Base-by-base conservation (phyloP, 2,888 invertebrate species). In the Isoperla grammatica region DNA sequence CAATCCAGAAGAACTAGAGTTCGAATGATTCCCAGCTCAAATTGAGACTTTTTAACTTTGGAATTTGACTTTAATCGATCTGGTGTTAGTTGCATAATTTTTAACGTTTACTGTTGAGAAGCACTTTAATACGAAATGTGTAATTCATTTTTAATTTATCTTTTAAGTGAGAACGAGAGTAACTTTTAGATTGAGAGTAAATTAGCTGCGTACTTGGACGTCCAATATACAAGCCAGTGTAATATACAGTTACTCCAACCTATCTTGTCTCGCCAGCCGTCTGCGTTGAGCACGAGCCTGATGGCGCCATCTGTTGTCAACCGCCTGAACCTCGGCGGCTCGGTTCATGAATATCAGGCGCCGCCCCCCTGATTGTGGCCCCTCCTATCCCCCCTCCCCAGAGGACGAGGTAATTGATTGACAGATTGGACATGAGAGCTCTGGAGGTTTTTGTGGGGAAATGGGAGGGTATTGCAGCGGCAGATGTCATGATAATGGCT, bases 371-470 rank as follows among this genome's bases (percentile, higher is more conserved):
- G 22, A 20, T 19, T 20, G 6, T 22, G 12, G 20, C 19, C 12
- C 46, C 46, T 20, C 46, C 46, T 22, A 46, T 4, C 5, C 20
- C 46, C 45, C 56, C 56, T 23, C 45, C 22, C 42, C 29, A 6
- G 29, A 1, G 29, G 12, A 45, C 13, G 42, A 1, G 46, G 49
- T 48, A 48, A 49, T 56, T 60, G 60, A 60, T 60, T 60, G 60
- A 60, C 60, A 56, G 60, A 56, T 56, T 37, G 60, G 60, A 56
- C 60, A 60, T 23, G 50, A 13, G 53, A 40, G 39, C 57, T 37
- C 35, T 39, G 22, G 40, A 39, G 53, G 39, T 53, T 53, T 53
- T 53, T 53, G 39, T 56, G 53, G 17, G 50, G 45, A 59, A 39
- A 39, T 57, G 53, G 53, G 57, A 35, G 54, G 53, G 53, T 53